These are phyloP conservation scores for Ariopsis seemanni DNA, from an alignment of 2,113 vertebrate genomes.

Conservation along the genomic window DNA sequence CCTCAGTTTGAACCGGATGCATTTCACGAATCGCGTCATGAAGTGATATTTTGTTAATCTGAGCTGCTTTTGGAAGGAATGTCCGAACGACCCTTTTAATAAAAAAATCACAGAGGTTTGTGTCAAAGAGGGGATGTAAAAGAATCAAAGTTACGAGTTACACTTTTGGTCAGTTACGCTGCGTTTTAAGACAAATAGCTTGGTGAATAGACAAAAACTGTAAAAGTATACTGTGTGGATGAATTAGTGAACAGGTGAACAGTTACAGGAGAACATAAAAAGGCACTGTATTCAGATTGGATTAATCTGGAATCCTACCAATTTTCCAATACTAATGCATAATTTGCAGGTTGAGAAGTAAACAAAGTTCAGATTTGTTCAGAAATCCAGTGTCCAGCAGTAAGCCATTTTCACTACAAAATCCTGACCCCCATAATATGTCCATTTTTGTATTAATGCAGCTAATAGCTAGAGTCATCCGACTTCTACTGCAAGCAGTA, in stretches of 20 bases:
- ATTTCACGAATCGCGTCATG: not conserved
- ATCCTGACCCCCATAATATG: not conserved
- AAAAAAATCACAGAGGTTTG: not conserved
- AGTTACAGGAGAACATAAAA: not conserved
- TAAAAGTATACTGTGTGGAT: not conserved
- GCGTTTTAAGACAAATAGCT: not conserved
- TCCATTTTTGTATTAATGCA: not conserved
- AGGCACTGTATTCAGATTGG: not conserved
- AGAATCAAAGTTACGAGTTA: not conserved
- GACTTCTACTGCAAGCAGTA: too few species aligned
- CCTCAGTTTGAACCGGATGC: conserved; percentile 2
- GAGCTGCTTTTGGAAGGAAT: not conserved
- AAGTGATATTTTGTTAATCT: not conserved
- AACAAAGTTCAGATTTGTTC: not conserved
- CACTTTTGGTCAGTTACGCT: not conserved
- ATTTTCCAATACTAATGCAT: not conserved
- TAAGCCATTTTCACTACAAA: not conserved
- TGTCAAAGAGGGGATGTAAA: not conserved
- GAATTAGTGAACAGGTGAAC: not conserved
- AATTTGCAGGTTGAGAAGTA: conserved; percentile 2
- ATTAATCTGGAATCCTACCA: not conserved
- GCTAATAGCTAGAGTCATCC: not conserved
- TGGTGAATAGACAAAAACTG: not conserved
- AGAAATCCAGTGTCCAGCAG: not conserved
- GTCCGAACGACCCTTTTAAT: not conserved